Evolutionary conservation across 1,140 invertebrate species (phyloP).

Genomic region (Hirudo medicinalis): DNA sequence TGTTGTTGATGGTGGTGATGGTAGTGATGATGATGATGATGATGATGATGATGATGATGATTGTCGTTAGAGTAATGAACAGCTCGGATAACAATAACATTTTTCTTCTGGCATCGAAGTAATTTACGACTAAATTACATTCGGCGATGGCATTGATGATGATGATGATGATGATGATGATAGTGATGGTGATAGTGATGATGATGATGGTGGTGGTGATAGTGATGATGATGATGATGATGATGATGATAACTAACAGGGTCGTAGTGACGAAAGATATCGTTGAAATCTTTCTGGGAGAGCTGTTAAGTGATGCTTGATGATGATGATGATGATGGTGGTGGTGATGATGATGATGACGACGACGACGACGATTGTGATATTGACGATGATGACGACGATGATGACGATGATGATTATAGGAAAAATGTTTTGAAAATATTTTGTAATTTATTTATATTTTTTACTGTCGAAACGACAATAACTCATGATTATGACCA

Average conservation of each 20-base stretch:
- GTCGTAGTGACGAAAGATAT: constrained; percentile 17
- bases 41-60: neutral
- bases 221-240: neutral
- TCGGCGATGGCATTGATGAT: neutral
- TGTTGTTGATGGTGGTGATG: too few species aligned
- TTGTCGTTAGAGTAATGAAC: neutral
- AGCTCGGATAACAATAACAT: too few species aligned
- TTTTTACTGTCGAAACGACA: too few species aligned
- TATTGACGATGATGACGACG: neutral
- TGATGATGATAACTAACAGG: constrained; percentile 5
- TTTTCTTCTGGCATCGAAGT: too few species aligned
- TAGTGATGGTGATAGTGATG: neutral
- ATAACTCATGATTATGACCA: too few species aligned
- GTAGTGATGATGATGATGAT: neutral
- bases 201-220: neutral
- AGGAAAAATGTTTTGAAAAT: too few species aligned
- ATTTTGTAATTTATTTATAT: too few species aligned
- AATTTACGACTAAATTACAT: too few species aligned
- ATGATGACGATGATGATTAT: neutral
- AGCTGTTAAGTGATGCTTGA: neutral
- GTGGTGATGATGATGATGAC: neutral
- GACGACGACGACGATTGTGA: neutral
- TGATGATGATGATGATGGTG: neutral
- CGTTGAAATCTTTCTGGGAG: constrained; percentile 18
- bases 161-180: neutral